Percentiles rank a stretch among this genome's conserved stretches.
Conservation (phyloP, 2,888 invertebrate genomes). For the Volucella zonaria region DNA sequence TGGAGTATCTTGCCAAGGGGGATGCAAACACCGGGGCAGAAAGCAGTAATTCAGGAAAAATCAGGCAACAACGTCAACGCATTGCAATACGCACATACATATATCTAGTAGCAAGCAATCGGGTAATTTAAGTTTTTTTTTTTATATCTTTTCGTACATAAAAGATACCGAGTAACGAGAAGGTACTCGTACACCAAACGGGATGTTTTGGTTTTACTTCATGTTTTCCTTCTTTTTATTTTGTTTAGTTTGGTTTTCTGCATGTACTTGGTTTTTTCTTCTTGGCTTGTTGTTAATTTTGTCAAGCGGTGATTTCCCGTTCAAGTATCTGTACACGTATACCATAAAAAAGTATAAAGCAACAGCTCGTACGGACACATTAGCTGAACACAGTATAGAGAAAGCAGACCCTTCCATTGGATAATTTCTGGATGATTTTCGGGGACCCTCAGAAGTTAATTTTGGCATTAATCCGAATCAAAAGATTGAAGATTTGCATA, state of each 20-base stretch:
- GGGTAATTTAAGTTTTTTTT: constrained; percentile 47
- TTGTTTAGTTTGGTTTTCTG: background rate
- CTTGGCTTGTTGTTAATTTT: constrained; percentile 58
- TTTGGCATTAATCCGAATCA: constrained; percentile 8
- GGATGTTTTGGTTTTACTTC: constrained; percentile 33
- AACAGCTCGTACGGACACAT: background rate
- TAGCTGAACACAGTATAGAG: background rate
- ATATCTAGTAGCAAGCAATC: constrained; percentile 50
- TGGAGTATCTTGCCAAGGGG: constrained; percentile 1
- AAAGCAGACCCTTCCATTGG: constrained; percentile 11
- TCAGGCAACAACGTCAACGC: constrained; percentile 49
- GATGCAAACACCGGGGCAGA: constrained; percentile 2
- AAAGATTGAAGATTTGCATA: constrained; percentile 8
- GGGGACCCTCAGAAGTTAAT: constrained; percentile 4
- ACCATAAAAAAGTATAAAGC: too few species aligned
- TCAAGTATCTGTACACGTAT: constrained; percentile 12
- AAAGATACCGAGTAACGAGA: constrained; percentile 1
- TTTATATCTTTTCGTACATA: too few species aligned
- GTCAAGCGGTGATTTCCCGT: constrained; percentile 72
- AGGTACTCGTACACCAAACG: constrained; percentile 10
- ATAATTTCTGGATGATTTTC: background rate
- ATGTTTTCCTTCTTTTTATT: background rate
- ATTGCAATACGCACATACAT: constrained; percentile 64
- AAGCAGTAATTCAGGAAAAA: constrained; percentile 58
- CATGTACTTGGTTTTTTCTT: constrained; percentile 14